Conservation (phyloP, 2,113 vertebrate genomes). For the Corynorhinus townsendii region DNA sequence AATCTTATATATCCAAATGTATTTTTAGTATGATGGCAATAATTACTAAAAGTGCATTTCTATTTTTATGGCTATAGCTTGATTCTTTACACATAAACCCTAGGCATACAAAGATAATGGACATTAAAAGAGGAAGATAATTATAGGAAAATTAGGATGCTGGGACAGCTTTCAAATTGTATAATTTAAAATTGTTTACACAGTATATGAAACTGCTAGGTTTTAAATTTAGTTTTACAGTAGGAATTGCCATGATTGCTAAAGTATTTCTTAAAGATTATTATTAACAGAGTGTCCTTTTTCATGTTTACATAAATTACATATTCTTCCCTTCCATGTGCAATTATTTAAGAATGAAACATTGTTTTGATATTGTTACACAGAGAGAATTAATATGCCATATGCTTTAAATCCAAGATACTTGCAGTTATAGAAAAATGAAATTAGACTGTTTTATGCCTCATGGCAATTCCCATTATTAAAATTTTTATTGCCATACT, state of each 20-base stretch:
- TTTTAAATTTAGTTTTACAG: conserved; percentile 7
- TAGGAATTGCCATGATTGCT: background rate
- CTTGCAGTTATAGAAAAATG: background rate
- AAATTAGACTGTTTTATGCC: background rate
- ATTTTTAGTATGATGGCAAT: conserved; percentile 53
- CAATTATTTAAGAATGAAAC: conserved; percentile 15
- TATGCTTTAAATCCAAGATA: background rate
- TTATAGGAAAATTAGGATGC: conserved; percentile 40
- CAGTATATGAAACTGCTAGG: background rate
- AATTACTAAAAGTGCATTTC: conserved; percentile 39
- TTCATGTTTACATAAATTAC: conserved; percentile 11
- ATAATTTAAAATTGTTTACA: conserved; percentile 6
- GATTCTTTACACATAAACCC: conserved; percentile 35
- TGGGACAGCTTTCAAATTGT: conserved; percentile 27
- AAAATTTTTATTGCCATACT: background rate
- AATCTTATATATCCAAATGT: conserved; percentile 10
- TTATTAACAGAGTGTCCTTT: background rate
- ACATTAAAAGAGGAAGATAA: conserved; percentile 41
- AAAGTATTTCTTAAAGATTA: background rate
- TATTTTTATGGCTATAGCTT: conserved; percentile 47
- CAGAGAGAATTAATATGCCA: background rate
- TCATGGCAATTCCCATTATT: background rate
- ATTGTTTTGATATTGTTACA: background rate
- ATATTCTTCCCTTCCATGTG: background rate
- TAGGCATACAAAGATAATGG: conserved; percentile 48